Evolutionary conservation across 2,797 vertebrate species (phyloP), one percentile per base, ranked within the genome.

Genomic region (Sebastes oblongus): DNA sequence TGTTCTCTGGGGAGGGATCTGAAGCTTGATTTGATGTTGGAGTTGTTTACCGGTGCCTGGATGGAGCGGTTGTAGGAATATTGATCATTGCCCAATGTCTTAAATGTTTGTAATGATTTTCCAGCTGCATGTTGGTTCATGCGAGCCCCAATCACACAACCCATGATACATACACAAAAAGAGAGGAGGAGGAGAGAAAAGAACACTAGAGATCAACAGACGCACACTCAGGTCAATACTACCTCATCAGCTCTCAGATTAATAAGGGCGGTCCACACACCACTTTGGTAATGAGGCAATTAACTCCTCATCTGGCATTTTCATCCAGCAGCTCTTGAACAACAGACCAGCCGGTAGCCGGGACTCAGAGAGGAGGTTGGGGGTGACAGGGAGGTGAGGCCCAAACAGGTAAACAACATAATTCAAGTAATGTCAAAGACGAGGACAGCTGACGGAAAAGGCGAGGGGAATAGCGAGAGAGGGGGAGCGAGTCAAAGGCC

Each of bases 231-330:
- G 72, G 82, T 86, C 81, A 75, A 81, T 66, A 69, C 76, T n/a
- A 81, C 80, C 87, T 83, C 76, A 91, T 93, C 80, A 86, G 80
- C 73, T 58, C 67, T 82, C 78, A 80, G 79, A 90, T 91, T 88
- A 93, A 93, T 77, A 86, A 93, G 79, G 75, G 81, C 72, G 76
- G 78, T 83, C 85, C 71, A 82, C 81, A 88, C 74, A 87, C 56
- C 25, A 4, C 46, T 64, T 50, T 70, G 25, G 59, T 89, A 93
- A 93, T 88, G 82, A 94, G 86, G 91, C 83, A 88, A 88, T 92
- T 87, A 90, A 88, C 82, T 88, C 75, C 77, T 88, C 82, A 52
- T 78, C 69, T 88, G 75, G 83, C 78, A 81, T 89, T 89, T 90
- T 85, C 62, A 71, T 69, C 82, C 61, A 52, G 34, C 67, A 61